These are phyloP conservation scores for Lanius ludovicianus DNA, from an alignment of 2,113 vertebrate genomes.

Conservation along the genomic window DNA sequence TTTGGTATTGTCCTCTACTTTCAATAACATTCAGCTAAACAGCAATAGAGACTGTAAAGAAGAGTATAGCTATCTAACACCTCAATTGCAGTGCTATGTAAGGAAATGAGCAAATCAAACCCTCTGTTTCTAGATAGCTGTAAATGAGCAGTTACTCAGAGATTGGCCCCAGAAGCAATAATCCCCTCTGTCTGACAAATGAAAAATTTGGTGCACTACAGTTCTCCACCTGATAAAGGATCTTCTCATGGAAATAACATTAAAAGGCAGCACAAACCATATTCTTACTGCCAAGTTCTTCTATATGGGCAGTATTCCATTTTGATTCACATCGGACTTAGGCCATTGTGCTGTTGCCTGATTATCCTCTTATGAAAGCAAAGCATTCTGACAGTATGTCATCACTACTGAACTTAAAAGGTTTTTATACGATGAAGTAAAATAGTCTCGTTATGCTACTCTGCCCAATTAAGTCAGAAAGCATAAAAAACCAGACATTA, in stretches of 20 bases:
- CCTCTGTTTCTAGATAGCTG: not conserved
- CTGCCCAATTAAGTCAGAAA: not conserved
- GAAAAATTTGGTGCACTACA: not conserved
- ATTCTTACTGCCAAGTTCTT: not conserved
- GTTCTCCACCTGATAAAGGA: not conserved
- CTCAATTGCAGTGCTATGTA: not conserved
- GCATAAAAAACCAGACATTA: not conserved
- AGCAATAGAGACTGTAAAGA: not conserved
- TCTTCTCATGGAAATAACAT: not conserved
- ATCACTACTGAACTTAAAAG: not conserved
- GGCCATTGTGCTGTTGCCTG: not conserved
- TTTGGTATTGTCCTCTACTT: not conserved
- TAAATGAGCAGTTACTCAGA: not conserved
- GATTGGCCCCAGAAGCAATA: not conserved
- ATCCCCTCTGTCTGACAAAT: not conserved
- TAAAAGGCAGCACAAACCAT: not conserved
- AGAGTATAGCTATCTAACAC: not conserved
- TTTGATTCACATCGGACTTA: conserved; percentile 11
- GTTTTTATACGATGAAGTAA: not conserved
- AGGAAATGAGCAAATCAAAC: not conserved
- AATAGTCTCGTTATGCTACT: not conserved
- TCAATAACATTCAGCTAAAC: not conserved
- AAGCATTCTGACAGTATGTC: not conserved
- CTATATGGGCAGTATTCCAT: not conserved
- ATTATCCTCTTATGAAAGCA: not conserved